Evolutionary conservation across 2,888 invertebrate genomes (phyloP).

Genomic region (Himalopsyche kuldschensis): DNA sequence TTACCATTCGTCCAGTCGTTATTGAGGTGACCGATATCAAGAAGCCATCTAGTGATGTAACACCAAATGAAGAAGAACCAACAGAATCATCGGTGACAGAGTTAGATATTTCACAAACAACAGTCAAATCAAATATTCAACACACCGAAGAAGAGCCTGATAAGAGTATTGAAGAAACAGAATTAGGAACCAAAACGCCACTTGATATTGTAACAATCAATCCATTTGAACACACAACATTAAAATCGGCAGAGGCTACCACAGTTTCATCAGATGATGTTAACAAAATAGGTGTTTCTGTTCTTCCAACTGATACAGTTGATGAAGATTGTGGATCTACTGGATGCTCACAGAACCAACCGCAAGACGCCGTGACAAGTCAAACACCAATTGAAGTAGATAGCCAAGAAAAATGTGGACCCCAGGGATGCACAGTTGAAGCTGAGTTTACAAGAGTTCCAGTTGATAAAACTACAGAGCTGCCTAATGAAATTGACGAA

Average conservation of each 20-base stretch:
- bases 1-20: neutral
- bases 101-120: neutral
- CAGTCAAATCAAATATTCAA: neutral
- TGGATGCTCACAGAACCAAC: conserved; percentile 10
- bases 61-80: neutral
- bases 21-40: neutral
- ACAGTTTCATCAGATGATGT: conserved; percentile 37
- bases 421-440: conserved; percentile 29
- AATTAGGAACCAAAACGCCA: neutral
- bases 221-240: neutral
- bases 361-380: neutral
- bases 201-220: neutral
- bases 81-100: neutral
- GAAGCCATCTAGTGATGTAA: neutral
- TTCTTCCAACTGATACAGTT: conserved; percentile 37
- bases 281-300: conserved; percentile 38
- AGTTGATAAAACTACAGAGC: conserved; percentile 5
- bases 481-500: neutral
- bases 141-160: neutral
- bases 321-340: conserved; percentile 27
- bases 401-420: conserved; percentile 22
- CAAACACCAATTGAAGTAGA: conserved; percentile 7
- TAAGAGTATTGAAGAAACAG: neutral
- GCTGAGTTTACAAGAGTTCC: conserved; percentile 29
- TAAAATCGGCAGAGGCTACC: conserved; percentile 14